phyloP scores from a whole-genome alignment of 2,888 invertebrate genomes.

The Microchrysa polita region DNA sequence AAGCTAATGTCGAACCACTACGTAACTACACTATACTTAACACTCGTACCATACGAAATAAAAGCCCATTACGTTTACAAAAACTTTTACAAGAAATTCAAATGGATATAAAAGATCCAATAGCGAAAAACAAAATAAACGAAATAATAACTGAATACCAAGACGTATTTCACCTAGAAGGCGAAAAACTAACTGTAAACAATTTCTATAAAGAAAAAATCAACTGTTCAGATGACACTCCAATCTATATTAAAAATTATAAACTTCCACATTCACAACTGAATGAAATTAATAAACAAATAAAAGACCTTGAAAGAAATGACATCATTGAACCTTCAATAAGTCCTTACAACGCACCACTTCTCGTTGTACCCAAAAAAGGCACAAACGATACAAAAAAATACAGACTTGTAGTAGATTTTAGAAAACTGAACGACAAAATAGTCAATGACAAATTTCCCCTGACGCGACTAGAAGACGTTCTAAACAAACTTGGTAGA shows the following conservation, averaged over 20 bases:
- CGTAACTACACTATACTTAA: too few relatives aligned
- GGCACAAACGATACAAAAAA: conserved; percentile 25
- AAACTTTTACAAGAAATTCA: too few relatives aligned
- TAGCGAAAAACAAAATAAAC: neutral
- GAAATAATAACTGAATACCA: neutral
- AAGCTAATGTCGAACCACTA: neutral
- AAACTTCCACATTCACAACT: neutral
- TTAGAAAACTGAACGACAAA: conserved; percentile 35
- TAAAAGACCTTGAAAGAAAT: neutral
- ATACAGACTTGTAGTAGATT: neutral
- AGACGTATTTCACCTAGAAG: neutral
- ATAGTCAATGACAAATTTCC: conserved; percentile 42
- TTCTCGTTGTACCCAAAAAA: conserved; percentile 35
- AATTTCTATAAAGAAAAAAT: neutral
- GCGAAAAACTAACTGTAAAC: neutral
- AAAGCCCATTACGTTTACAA: too few relatives aligned
- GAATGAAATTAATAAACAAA: conserved; percentile 1
- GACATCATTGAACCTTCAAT: neutral
- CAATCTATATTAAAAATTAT: conserved; percentile 4
- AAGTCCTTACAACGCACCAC: neutral
- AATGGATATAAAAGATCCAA: neutral
- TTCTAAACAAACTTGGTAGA: conserved; percentile 31
- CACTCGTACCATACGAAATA: too few relatives aligned
- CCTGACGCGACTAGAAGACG: neutral
- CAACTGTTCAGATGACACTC: neutral